Evolutionary conservation across 2,888 invertebrate species (phyloP).

Genomic region (Sturmia bella): DNA sequence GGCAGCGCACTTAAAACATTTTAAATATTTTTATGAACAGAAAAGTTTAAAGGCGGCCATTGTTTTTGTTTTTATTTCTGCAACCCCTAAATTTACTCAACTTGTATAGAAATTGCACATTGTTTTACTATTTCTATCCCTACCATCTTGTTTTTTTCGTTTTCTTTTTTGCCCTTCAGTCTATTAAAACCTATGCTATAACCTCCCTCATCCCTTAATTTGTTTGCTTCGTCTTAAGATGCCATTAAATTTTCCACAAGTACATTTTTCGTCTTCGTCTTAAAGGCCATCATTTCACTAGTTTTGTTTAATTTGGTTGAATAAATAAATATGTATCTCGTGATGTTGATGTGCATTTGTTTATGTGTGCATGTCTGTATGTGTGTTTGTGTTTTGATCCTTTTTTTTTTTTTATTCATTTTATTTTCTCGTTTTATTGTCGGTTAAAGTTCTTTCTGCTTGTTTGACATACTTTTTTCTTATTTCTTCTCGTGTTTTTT

Average conservation of each 20-base stretch:
- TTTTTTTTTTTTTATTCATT: constrained; percentile 28
- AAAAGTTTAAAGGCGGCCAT: constrained; percentile 36
- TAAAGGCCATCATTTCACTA: constrained; percentile 59
- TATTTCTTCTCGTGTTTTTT: neutral
- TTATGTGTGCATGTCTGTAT: neutral
- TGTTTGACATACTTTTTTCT: constrained; percentile 68
- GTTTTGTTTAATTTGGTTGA: constrained; percentile 39
- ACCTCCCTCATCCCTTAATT: constrained; percentile 66
- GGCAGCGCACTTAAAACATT: neutral
- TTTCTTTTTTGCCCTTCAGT: too few relatives aligned
- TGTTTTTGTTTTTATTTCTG: neutral
- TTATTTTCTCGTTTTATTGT: constrained; percentile 50
- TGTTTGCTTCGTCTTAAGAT: constrained; percentile 41
- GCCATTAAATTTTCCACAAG: constrained; percentile 52
- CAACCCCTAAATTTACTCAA: constrained; percentile 53
- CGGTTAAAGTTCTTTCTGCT: constrained; percentile 62
- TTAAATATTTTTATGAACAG: neutral
- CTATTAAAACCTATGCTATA: constrained; percentile 49
- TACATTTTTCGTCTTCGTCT: constrained; percentile 34
- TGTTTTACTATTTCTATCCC: constrained; percentile 61
- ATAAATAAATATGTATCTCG: constrained; percentile 11
- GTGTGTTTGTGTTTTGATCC: constrained; percentile 11
- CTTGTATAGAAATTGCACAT: neutral
- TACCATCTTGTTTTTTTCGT: constrained; percentile 58
- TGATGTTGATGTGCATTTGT: neutral